Evolutionary conservation across 2,797 vertebrate species (phyloP).

Genomic region (Eupleurogrammus muticus): DNA sequence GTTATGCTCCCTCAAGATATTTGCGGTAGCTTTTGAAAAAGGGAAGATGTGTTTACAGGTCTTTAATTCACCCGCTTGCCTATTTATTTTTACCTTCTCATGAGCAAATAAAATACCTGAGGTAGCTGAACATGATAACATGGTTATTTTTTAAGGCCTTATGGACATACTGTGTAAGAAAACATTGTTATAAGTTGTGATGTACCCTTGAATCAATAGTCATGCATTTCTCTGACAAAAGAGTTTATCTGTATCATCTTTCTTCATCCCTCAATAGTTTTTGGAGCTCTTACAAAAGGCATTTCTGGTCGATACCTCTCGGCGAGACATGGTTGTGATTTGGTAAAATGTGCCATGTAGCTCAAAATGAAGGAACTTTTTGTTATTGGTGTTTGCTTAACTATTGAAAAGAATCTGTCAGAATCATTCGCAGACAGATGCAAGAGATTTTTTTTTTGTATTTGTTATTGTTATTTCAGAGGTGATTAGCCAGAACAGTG

Average conservation of each 20-base stretch:
- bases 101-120: conserved; percentile 8
- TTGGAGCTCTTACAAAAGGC: conserved; percentile 22
- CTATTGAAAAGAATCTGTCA: conserved; percentile 18
- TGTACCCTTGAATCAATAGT: conserved; percentile 17
- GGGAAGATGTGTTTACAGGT: neutral
- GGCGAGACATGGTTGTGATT: conserved; percentile 32
- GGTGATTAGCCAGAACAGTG: conserved; percentile 40
- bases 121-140: conserved; percentile 4
- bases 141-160: neutral
- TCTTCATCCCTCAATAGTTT: conserved; percentile 25
- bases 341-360: conserved; percentile 24
- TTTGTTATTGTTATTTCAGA: neutral
- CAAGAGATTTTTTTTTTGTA: neutral
- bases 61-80: neutral
- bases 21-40: neutral
- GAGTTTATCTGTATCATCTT: conserved; percentile 34
- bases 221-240: conserved; percentile 30
- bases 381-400: conserved; percentile 13
- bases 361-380: conserved; percentile 37
- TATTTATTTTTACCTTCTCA: neutral
- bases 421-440: conserved; percentile 24
- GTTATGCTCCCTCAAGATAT: conserved; percentile 15
- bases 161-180: neutral
- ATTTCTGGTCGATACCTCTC: conserved; percentile 28
- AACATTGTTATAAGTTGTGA: neutral